Conservation (phyloP, 2,797 vertebrate genomes). For the Triplophysa bombifrons region DNA sequence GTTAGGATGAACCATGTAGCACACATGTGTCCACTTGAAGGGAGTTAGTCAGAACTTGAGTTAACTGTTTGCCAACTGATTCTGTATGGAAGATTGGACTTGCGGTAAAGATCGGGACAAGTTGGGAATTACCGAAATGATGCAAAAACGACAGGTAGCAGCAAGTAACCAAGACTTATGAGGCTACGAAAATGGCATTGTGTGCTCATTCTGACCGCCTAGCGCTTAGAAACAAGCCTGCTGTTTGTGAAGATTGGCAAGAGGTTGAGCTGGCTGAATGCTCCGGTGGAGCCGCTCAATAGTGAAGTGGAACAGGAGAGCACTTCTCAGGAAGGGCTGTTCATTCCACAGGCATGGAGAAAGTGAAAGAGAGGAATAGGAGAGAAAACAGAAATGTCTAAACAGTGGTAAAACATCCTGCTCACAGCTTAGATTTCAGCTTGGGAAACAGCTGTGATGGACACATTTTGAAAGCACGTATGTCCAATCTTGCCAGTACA, state of each 20-base stretch:
- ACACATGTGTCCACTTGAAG: neutral
- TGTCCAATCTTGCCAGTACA: conserved; percentile 42
- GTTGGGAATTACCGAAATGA: neutral
- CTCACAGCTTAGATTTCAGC: conserved; percentile 27
- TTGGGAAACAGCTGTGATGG: conserved; percentile 47
- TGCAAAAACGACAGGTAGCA: neutral
- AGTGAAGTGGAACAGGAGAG: conserved; percentile 28
- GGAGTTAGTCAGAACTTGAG: neutral
- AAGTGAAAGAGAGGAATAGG: conserved; percentile 5
- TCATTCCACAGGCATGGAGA: neutral
- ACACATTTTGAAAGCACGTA: conserved; percentile 50
- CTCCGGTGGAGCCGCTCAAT: conserved; percentile 52
- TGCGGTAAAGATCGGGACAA: too few relatives aligned
- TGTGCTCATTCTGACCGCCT: conserved; percentile 61
- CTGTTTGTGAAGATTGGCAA: conserved; percentile 41
- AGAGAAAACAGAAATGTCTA: conserved; percentile 14
- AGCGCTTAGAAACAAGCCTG: conserved; percentile 53
- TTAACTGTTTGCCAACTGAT: neutral
- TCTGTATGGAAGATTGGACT: neutral
- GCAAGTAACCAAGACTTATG: neutral
- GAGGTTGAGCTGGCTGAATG: conserved; percentile 36
- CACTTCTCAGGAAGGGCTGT: conserved; percentile 2
- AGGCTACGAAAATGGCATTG: neutral
- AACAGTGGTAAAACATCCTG: conserved; percentile 11
- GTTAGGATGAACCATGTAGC: neutral